A percentile compares a stretch with the other conserved stretches of the same genome.
phyloP scores from a whole-genome alignment of 2,888 invertebrate genomes.

The Ditula angustiorana region DNA sequence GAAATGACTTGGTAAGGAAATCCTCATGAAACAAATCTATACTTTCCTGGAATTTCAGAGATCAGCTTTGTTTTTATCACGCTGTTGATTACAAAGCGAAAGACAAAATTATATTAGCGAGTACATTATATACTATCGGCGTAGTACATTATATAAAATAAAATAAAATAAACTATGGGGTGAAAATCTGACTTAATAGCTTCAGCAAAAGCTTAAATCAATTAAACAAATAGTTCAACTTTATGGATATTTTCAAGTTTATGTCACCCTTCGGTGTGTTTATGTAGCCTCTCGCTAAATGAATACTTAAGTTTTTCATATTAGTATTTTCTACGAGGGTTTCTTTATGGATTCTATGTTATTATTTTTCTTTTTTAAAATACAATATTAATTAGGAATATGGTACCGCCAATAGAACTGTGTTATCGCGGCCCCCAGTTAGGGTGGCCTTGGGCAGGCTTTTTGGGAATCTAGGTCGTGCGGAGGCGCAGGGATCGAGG shows the following conservation, averaged over 20 bases:
- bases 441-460: conserved; percentile 35
- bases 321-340: not conserved
- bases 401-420: not conserved
- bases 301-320: too few relatives aligned
- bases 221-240: too few relatives aligned
- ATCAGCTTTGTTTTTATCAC: not conserved
- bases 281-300: too few relatives aligned
- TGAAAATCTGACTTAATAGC: too few relatives aligned
- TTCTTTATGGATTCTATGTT: not conserved
- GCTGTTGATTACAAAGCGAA: too few relatives aligned
- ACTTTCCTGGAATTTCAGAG: not conserved
- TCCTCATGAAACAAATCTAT: not conserved
- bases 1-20: not conserved
- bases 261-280: too few relatives aligned
- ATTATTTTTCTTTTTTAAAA: not conserved
- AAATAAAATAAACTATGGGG: too few relatives aligned
- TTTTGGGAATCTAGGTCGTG: conserved; percentile 42
- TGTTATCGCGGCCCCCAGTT: conserved; percentile 13
- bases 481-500: conserved; percentile 60
- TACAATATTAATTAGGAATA: not conserved
- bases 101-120: too few relatives aligned
- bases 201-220: too few relatives aligned
- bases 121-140: too few relatives aligned
- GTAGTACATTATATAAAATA: too few relatives aligned
- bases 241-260: too few relatives aligned